Evolutionary conservation across 2,797 vertebrate species (phyloP), one percentile per base, ranked within the genome.

Genomic region (Rhinogobio ventralis): DNA sequence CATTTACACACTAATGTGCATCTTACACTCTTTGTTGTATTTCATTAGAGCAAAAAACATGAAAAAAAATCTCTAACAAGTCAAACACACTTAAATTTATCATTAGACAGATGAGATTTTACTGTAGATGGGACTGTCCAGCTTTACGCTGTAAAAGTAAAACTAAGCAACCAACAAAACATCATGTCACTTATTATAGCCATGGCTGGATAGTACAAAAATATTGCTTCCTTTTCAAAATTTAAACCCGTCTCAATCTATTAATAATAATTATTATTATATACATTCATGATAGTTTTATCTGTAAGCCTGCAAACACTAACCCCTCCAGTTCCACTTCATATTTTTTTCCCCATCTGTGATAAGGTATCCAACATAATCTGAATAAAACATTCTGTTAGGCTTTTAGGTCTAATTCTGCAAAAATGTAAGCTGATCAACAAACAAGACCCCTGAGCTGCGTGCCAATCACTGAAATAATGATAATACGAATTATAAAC

Each of bases 391-490:
- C 68, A 39, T 71, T 39, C 23, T 85, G 68, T 66, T 45, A 25
- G 36, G 73, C 73, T 84, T 83, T 84, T 60, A 51, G 19, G 28
- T 73, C 42, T 73, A 79, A 73, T 53, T 73, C 76, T 64, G 45
- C 68, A n/a, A 79, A 84, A 68, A 62, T 60, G 19, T 71, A 77
- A 84, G 55, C n/a, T 23, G 30, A 79, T 79, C 68, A 79, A 85
- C 68, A 85, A 85, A 72, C 83, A 72, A 60, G 76, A 79, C 76
- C 83, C 76, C 83, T 64, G 68, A 82, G 78, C 30, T 6, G 73
- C 10, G 74, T n/a, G 46, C 66, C 81, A 87, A 85, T 87, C 87
- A 87, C 45, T 2, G 67, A 42, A 64, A 53, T 79, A 80, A 86
- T 82, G 78, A 85, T 79, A 77, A 86, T 67, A 60, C 7, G 2